Evolutionary conservation across 2,888 invertebrate species (phyloP), one percentile per base, ranked within the genome.

Genomic region (Lapara coniferarum): DNA sequence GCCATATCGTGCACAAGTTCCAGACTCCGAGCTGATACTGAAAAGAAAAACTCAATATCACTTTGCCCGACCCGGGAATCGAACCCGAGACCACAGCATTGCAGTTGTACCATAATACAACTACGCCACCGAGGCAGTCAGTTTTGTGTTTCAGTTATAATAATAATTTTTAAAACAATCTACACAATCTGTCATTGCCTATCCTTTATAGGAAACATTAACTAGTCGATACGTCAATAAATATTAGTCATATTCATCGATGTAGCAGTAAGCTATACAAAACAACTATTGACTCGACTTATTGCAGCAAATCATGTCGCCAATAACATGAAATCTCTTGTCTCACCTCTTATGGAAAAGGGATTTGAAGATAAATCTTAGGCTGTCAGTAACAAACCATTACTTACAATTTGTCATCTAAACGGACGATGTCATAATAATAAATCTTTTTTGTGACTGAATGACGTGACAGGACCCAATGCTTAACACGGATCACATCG

Each of bases 221-320:
- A 46, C 12, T 13, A 63, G 19, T 63, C 2, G 19, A 49, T 19
- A 63, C 13, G 49, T 63, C 63, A 63, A 59, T 56, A 56, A 25
- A 56, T 13, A 63, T 63, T 49, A 49, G 49, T 63, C 19, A 13
- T n/a, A 49, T 63, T 63, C 13, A 46, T 63, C 19, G 6, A 49
- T 19, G 49, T 63, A 63, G 49, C 19, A 19, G 63, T 63, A 55
- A 55, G 19, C 12, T 55, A 6, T 63, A n/a, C 19, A n/a, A 19
- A 63, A 63, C 19, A 63, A 19, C 63, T 46, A 63, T 63, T 49
- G 46, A 63, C 46, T 63, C 63, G 13, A 19, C 25, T 46, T n/a
- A 63, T 63, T 63, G 49, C 14, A 63, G 49, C 63, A 63, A 63
- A 63, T 63, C 63, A 63, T 63, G 63, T 63, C 63, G 63, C 49